Base-by-base conservation (phyloP, 2,888 invertebrate species). In the Thysanoteuthis rhombus region DNA sequence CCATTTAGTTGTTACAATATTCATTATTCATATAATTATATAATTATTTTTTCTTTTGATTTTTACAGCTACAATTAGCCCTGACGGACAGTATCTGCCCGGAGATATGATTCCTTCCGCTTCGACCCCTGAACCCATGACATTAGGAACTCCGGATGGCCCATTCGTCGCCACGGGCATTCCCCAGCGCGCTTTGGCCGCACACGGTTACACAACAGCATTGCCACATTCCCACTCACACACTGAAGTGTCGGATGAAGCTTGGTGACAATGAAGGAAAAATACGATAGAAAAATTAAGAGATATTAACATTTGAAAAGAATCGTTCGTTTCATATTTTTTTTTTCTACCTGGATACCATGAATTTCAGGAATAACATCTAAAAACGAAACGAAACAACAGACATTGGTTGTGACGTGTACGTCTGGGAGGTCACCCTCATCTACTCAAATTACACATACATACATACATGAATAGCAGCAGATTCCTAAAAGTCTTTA, bases 61-160 rank as follows among this genome's bases (percentile, higher is more conserved):
- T 91, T 42, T 91, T 40, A 1, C 45, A 91, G 91, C 45, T 91
- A 91, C 91, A 40, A 40, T 92, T 45, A 92, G 45, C 40, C 91
- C 91, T 42, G 91, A 92, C 91, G 91, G 91, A 40, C 91, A 92
- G 32, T 92, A 40, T 92, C 40, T 91, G 91, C 91, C 40, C 45
- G 91, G 91, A 92, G 91, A 92, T 92, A 92, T 92, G 91, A 92
- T 92, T 92, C 91, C 91, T n/a, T 42, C 91, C 45, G 42, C 45
- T 92, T 40, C 91, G 45, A 92, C 91, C 45, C 91, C 91, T 42
- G 91, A 92, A 92, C n/a, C 91, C 42, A 92, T 92, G 91, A 92
- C 91, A 45, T 92, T 92, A 92, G 91, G 42, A 42, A 92, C 91
- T 92, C 91, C 91, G 45, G 91, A 92, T n/a, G 45, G 42, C 32